Evolutionary conservation across 2,888 invertebrate genomes (phyloP), one percentile per base, ranked within the genome.

Genomic region (Biston betularia): DNA sequence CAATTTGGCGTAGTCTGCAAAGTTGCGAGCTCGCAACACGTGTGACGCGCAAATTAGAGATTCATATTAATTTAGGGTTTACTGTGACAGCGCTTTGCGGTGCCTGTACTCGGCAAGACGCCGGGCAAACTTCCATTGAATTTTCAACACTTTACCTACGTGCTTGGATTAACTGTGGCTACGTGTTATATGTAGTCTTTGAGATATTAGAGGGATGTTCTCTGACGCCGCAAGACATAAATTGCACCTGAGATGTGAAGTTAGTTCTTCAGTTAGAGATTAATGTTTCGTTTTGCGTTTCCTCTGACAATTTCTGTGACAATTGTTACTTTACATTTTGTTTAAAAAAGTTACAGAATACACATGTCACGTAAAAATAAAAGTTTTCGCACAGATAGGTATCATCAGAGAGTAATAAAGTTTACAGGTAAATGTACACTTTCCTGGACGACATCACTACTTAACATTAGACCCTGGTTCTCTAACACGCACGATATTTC

Each of bases 1-100:
- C 90, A 92, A 93, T 92, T 93, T 92, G 89, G 89, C 88, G 89
- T 81, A 87, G 93, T 93, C 93, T 93, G 93, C 90, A 89, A 93
- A 93, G 93, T 93, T 93, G 91, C 76, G 89, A 90, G 90, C 84
- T 89, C 82, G 92, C 89, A 92, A 88, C 92, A 92, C 90, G 90
- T 93, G 93, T 89, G 89, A 84, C 86, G 89, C 86, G 84, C 87
- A 91, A 92, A 93, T 93, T 92, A 92, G 90, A 89, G 90, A 93
- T 93, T 92, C 91, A 92, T 93, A 92, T 92, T 93, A 92, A 93
- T 92, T 92, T 90, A 87, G 84, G 85, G 85, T 85, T 86, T 85
- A 84, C 83, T 85, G 82, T 85, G 87, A 86, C 87, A 88, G 81
- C 82, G 80, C 81, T 83, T 80, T 84, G 84, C 77, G 80, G 82